These are phyloP conservation scores for Budorcas taxicolor DNA, from an alignment of 2,113 vertebrate genomes.

Conservation along the genomic window DNA sequence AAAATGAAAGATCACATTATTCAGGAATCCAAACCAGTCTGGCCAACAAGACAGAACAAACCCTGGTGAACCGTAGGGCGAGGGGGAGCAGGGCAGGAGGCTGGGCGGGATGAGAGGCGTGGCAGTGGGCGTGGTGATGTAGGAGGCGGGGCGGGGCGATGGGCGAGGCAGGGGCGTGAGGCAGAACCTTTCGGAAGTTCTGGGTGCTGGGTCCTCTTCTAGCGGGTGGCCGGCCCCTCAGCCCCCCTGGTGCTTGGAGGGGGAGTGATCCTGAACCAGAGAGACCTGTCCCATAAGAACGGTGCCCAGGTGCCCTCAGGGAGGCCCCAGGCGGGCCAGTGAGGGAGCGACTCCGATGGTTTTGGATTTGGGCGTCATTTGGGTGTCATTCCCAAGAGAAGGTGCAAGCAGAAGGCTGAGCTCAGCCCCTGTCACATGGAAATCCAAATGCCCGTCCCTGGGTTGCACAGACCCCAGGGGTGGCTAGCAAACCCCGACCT, in stretches of 20 bases:
- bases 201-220: background rate
- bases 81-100: background rate
- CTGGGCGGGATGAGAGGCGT: background rate
- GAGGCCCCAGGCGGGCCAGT: background rate
- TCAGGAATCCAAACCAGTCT: conserved; percentile 19
- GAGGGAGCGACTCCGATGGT: background rate
- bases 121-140: background rate
- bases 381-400: background rate
- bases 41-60: background rate
- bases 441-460: no score
- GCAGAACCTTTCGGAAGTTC: background rate
- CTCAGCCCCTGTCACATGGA: background rate
- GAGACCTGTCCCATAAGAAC: background rate
- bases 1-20: conserved; percentile 35
- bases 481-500: rapidly evolving
- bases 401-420: background rate
- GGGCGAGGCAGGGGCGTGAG: background rate
- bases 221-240: rapidly evolving
- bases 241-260: background rate
- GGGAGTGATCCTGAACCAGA: background rate
- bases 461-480: background rate
- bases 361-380: background rate
- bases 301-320: background rate
- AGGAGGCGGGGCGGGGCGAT: background rate
- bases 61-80: background rate